phyloP scores from a whole-genome alignment of 2,888 invertebrate genomes.

The Agrotis clavis region DNA sequence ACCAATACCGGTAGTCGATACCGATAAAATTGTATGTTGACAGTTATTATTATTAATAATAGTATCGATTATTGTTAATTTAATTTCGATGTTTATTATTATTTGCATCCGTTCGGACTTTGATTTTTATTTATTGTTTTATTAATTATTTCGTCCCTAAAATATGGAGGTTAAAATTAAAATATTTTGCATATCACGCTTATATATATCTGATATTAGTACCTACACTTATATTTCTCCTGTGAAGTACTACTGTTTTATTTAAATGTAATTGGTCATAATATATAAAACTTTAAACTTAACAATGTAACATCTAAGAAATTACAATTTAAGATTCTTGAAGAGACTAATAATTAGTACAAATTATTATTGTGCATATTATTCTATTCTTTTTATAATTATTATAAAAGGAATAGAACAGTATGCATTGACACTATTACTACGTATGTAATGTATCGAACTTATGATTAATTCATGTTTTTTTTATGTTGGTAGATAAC shows the following conservation, averaged over 20 bases:
- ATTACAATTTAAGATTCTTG: neutral
- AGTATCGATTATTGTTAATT: neutral
- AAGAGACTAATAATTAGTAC: too few species aligned
- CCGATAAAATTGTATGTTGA: slow-evolving; percentile 14
- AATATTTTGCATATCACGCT: neutral
- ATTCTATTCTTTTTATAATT: too few species aligned
- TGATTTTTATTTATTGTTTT: slow-evolving; percentile 4
- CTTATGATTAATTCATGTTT: slow-evolving; percentile 18
- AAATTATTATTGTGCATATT: too few species aligned
- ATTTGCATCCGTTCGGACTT: slow-evolving; percentile 32
- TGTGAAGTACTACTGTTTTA: neutral
- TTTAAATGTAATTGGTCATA: neutral
- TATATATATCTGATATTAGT: too few species aligned
- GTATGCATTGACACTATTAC: slow-evolving; percentile 8
- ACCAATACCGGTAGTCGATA: slow-evolving; percentile 48
- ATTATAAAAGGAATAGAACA: neutral
- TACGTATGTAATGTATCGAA: too few species aligned
- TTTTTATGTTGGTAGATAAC: slow-evolving; percentile 10
- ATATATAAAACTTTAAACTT: too few species aligned
- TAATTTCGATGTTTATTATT: slow-evolving; percentile 17
- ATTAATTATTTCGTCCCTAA: slow-evolving; percentile 21
- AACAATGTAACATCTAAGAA: neutral
- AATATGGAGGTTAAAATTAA: neutral
- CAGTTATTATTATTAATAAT: slow-evolving; percentile 1
- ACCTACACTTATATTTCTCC: neutral